Base-by-base conservation (phyloP, 2,888 invertebrate species). In the Panorpa germanica region DNA sequence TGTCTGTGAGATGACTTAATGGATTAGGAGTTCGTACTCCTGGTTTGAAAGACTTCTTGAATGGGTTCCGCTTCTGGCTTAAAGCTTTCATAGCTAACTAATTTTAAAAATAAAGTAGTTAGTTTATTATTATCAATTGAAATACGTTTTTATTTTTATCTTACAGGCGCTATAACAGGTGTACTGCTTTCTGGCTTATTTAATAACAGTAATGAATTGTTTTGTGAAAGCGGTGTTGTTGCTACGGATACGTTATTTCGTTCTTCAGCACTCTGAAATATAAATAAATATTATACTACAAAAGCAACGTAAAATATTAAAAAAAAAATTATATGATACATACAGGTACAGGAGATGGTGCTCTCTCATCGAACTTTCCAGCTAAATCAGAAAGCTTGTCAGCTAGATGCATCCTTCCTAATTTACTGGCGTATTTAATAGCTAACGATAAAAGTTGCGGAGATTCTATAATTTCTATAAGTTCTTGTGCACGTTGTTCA, bases 401-500 rank as follows among this genome's bases (percentile, higher is more conserved):
- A 0, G 80, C 78, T 25, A 93, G 58, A 43, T 78, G 72, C 41
- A 70, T 66, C 40, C 74, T 70, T 14, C 81, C 74, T 8, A 78
- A 57, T 39, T 80, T 71, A 1, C 72, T 69, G 1, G 90, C 83
- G 53, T 90, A 93, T 48, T 82, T 85, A n/a, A 82, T 73, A 2
- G 86, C 88, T 20, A 88, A 56, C 37, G 78, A 77, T 20, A 90
- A 53, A 0, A 86, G 59, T 25, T 76, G 72, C 3, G 73, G 69
- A 43, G 78, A 76, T 13, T 72, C 70, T 44, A 91, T 64, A 41
- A 86, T 59, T 45, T 81, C 74, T 50, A 86, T 78, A 11, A 91
- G 58, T 52, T 93, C 91, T 27, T 83, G 55, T 0, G 88, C 91
- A 22, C 91, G 65, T 42, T 72, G 74, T 46, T 93, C 90, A 38